Conservation (phyloP, 2,888 invertebrate species). For the Rotaria sp. region DNA sequence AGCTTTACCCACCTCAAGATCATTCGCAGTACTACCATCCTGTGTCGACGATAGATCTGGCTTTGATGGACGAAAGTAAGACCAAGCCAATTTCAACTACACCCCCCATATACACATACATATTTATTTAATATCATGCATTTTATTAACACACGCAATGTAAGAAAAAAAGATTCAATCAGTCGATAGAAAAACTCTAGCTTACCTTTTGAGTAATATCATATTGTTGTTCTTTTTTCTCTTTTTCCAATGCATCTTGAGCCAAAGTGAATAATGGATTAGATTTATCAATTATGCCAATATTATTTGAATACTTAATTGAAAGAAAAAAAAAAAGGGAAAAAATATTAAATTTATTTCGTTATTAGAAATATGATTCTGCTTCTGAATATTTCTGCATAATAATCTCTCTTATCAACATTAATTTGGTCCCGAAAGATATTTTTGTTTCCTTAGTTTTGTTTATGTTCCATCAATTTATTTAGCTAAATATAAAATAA, state of each 20-base stretch:
- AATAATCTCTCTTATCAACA: no score
- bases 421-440: no score
- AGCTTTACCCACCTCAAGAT: not conserved
- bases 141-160: not conserved
- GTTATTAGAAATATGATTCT: no score
- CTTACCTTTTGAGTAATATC: constrained; percentile 23
- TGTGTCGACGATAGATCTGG: not conserved
- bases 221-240: constrained; percentile 20
- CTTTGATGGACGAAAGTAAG: not conserved
- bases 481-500: not conserved
- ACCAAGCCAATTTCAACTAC: constrained; percentile 1
- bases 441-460: no score
- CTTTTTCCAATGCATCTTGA: constrained; percentile 34
- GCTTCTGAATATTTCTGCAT: no score
- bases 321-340: not conserved
- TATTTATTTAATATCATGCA: not conserved
- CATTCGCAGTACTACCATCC: not conserved
- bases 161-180: not conserved
- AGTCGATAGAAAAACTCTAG: not conserved
- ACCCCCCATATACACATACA: not conserved
- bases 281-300: not conserved
- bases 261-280: constrained; percentile 36
- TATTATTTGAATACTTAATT: not conserved
- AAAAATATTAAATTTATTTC: not conserved
- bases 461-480: not conserved